phyloP scores from a whole-genome alignment of 2,113 vertebrate genomes.

The Gobiocypris rarus region DNA sequence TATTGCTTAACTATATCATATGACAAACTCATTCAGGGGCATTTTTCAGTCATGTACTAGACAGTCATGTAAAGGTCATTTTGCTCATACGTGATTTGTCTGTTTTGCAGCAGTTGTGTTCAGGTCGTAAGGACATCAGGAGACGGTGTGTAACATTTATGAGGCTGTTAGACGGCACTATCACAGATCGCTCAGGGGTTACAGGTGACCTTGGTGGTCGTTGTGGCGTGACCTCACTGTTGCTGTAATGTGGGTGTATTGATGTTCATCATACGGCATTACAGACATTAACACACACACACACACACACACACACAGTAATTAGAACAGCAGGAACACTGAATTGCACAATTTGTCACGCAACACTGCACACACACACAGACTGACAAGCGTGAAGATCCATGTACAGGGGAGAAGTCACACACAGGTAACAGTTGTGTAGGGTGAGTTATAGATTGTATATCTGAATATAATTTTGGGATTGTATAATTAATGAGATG shows the following conservation, averaged over 20 bases:
- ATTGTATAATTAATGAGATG: background rate
- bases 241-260: slow-evolving; percentile 12
- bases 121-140: background rate
- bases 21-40: too few relatives aligned
- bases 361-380: background rate
- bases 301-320: background rate
- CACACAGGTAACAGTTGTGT: background rate
- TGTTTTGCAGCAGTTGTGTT: background rate
- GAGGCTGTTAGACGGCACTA: background rate
- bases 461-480: background rate
- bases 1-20: too few relatives aligned
- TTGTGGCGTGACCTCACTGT: background rate
- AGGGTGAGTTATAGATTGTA: background rate
- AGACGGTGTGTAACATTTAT: slow-evolving; percentile 3
- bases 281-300: slow-evolving; percentile 3
- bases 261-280: background rate
- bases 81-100: background rate
- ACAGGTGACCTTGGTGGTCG: background rate
- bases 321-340: background rate
- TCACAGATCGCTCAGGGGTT: background rate
- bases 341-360: slow-evolving; percentile 2
- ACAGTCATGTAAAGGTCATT: background rate
- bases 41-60: too few relatives aligned
- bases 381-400: background rate
- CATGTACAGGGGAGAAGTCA: background rate